These are phyloP conservation scores for Gobio occitaniae DNA, from an alignment of 2,797 vertebrate species.

Conservation along the genomic window DNA sequence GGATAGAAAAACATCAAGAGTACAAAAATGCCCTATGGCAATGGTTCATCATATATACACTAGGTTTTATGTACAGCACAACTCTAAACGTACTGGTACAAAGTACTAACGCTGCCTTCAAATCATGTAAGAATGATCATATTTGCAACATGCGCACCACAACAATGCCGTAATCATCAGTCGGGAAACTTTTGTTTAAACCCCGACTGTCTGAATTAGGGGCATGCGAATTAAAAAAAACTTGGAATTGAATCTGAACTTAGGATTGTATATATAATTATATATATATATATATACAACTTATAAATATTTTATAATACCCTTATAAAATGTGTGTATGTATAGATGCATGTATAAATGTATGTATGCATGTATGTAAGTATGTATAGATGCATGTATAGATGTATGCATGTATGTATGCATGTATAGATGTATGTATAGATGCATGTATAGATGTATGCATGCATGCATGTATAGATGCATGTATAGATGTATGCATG, in stretches of 20 bases:
- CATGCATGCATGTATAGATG: too few relatives aligned
- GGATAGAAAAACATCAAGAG: constrained; percentile 11
- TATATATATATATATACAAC: too few relatives aligned
- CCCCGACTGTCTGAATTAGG: background rate
- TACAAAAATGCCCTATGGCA: constrained; percentile 28
- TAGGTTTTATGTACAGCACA: background rate
- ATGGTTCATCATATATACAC: constrained; percentile 14
- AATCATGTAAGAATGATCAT: background rate
- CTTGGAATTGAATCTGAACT: background rate
- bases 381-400: too few relatives aligned
- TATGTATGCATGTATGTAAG: too few relatives aligned
- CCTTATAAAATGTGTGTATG: too few relatives aligned
- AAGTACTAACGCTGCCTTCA: constrained; percentile 18
- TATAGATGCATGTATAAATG: too few relatives aligned
- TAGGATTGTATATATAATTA: background rate
- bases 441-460: too few relatives aligned
- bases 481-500: too few relatives aligned
- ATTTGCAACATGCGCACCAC: background rate
- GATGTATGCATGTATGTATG: too few relatives aligned
- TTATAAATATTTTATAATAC: too few relatives aligned
- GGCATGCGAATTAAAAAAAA: too few relatives aligned
- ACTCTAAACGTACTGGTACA: background rate
- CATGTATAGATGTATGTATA: too few relatives aligned
- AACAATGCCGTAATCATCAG: background rate
- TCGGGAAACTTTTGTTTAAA: background rate